Base-by-base conservation (phyloP, 2,113 vertebrate genomes). In the Channa maculata region DNA sequence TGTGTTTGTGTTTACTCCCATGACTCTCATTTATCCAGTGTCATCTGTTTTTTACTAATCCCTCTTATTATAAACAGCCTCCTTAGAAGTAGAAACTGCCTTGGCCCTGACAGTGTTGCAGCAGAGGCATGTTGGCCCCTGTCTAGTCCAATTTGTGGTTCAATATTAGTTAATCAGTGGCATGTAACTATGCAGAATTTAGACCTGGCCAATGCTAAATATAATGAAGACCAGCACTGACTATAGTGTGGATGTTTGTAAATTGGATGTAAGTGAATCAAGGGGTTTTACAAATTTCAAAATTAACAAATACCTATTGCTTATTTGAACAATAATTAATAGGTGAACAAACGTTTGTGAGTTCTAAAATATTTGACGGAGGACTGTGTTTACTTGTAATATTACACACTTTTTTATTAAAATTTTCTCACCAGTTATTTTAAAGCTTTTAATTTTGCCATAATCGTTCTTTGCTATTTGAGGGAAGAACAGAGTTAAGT, bases 1-100 rank as follows among this genome's bases (percentile, higher is more conserved):
- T 38, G 11, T 71, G 13, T 58, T 33, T 43, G 51, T 13, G 50
- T 77, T 49, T 58, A 41, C 66, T 83, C 84, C 77, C 71, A 57
- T 64, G 64, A 50, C 44, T 86, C 69, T 82, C 76, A 80, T 83
- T 85, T 78, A 68, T 79, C 59, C 41, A 66, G 73, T 63, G 74
- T 68, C 87, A 89, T 85, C 75, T 91, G 85, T 2, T 50, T 82
- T 64, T 75, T 57, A 58, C 75, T 89, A 88, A 90, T 88, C 84
- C 84, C 11, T 65, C 46, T 84, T 76, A 82, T 71, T 75, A 69
- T 74, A 79, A 85, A 75, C 71, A 68, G 60, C 64, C 68, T 80
- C 71, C 72, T 65, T 36, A 69, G 52, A 24, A 24, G 65, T 69
- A 83, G 77, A 88, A 88, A 79, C 83, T 89, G 88, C 57, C 38